Conservation (phyloP, 2,113 vertebrate species). For the Nettapus auritus region DNA sequence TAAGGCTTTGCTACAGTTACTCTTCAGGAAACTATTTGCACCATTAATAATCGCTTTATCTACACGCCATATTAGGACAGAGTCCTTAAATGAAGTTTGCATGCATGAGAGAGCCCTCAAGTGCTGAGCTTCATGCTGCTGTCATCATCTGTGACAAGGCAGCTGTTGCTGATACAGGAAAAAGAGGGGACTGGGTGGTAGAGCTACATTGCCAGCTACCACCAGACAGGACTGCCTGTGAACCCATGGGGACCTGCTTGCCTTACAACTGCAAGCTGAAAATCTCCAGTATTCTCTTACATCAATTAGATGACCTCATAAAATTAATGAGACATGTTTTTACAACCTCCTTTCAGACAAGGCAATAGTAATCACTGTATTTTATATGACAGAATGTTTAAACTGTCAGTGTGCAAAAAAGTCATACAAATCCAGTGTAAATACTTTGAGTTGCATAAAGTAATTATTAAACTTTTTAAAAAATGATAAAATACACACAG, state of each 20-base stretch:
- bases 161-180: not conserved
- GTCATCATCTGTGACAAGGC: not conserved
- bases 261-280: not conserved
- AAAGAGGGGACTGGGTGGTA: not conserved
- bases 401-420: not conserved
- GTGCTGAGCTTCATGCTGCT: not conserved
- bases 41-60: not conserved
- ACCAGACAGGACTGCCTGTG: not conserved
- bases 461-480: slow-evolving; percentile 18
- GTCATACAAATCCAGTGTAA: not conserved
- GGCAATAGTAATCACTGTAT: not conserved
- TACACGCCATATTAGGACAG: not conserved
- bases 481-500: not conserved
- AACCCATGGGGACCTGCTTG: fast-evolving
- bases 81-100: not conserved
- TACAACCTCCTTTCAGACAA: not conserved
- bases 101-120: not conserved
- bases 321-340: slow-evolving; percentile 38
- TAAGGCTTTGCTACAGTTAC: not conserved
- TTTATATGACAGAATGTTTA: not conserved
- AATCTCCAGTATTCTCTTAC: not conserved
- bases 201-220: not conserved
- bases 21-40: not conserved
- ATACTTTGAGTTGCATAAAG: slow-evolving; percentile 4
- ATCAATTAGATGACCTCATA: slow-evolving; percentile 24